Evolutionary conservation across 2,888 invertebrate species (phyloP), one percentile per base, ranked within the genome.

Genomic region (Cosmopolites sordidus): DNA sequence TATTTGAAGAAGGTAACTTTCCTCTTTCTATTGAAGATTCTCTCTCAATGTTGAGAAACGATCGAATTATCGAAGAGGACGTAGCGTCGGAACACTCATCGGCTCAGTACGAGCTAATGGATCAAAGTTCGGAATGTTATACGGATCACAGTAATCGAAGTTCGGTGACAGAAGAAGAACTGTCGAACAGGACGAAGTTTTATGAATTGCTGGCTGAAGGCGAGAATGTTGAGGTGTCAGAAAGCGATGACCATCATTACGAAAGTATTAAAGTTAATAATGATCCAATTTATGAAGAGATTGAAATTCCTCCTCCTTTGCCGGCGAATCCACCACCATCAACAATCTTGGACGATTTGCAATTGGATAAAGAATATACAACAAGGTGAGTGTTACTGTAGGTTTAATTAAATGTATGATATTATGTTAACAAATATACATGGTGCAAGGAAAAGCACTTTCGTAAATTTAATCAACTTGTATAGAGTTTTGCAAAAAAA

Each of bases 221-320:
- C 53, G 56, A 48, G 16, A 83, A 84, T 2, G 82, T 84, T 55
- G 86, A 86, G 67, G 83, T 86, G 45, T 83, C 84, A 64, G 83
- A 79, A 56, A 76, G 76, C 17, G 82, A 83, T 59, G 82, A 83
- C 63, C 86, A 87, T 71, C 84, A 84, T 66, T 87, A 87, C 63
- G 87, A 87, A 69, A 84, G 85, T 48, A 86, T 87, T 58, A 81
- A 82, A 64, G 77, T 78, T 49, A 86, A 86, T 73, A 78, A 77
- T 49, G 87, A 87, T 76, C 88, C 87, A 1, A 88, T 89, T 66
- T 89, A 89, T 67, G 88, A 88, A 73, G 86, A 86, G 72, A 86
- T 86, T 59, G 86, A 86, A 64, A 80, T 84, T 71, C 89, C 89
- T 48, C 89, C 89, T 11, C 90, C 90, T 1, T 72, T 91, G 63